These are phyloP conservation scores for Sardina pilchardus DNA, from an alignment of 2,113 vertebrate species.

Conservation along the genomic window DNA sequence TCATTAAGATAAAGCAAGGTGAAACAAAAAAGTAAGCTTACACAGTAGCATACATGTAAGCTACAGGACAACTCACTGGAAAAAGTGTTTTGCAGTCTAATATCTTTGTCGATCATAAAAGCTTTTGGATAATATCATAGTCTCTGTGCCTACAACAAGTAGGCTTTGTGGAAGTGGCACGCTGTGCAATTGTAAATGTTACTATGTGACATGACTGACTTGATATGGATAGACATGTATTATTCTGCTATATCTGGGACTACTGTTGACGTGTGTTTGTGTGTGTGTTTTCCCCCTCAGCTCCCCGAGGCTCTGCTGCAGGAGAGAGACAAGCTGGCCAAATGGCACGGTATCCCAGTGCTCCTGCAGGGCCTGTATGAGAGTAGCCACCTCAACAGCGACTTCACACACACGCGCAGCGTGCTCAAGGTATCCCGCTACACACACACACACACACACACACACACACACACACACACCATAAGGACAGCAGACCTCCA, in stretches of 20 bases:
- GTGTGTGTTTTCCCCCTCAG: constrained; percentile 61
- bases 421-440: constrained; percentile 84
- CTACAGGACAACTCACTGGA: not conserved
- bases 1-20: not conserved
- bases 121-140: not conserved
- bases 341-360: constrained; percentile 94
- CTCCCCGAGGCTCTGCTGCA: constrained; percentile 87
- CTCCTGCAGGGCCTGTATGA: constrained; percentile 88
- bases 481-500: not conserved
- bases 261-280: not conserved
- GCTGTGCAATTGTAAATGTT: not conserved
- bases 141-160: not conserved
- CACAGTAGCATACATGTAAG: too few relatives aligned
- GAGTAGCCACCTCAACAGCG: constrained; percentile 91
- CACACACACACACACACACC: not conserved
- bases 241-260: too few relatives aligned
- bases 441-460: not conserved
- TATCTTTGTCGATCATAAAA: not conserved
- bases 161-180: not conserved
- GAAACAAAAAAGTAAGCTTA: not conserved
- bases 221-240: too few relatives aligned
- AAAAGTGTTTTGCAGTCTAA: not conserved
- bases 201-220: not conserved
- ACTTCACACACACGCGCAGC: constrained; percentile 88
- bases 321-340: constrained; percentile 89